Evolutionary conservation across 2,797 vertebrate genomes (phyloP).

Genomic region (Rhinophrynus dorsalis): DNA sequence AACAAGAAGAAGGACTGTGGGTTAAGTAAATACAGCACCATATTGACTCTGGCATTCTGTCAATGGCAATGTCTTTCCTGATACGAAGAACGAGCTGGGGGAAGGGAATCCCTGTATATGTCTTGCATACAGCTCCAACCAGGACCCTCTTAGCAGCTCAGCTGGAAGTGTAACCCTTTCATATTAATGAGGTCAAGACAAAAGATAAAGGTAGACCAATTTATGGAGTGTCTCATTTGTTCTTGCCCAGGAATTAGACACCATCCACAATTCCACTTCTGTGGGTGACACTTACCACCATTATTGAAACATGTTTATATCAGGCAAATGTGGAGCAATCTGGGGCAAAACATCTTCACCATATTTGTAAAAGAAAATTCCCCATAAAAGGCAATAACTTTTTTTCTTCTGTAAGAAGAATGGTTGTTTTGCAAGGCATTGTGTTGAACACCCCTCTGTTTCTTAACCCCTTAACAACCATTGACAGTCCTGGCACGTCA

Average conservation of each 20-base stretch:
- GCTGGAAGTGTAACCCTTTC: constrained; percentile 6
- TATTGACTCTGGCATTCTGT: constrained; percentile 52
- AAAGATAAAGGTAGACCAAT: constrained; percentile 14
- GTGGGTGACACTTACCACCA: not conserved
- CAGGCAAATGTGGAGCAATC: too few species aligned
- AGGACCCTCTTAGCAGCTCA: constrained; percentile 13
- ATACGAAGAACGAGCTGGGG: constrained; percentile 21
- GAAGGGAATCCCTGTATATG: constrained; percentile 28
- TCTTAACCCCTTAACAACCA: too few species aligned
- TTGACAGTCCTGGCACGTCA: too few species aligned
- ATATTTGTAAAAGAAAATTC: too few species aligned
- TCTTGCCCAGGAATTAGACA: constrained; percentile 3
- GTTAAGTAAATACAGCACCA: constrained; percentile 59
- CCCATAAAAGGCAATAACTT: too few species aligned
- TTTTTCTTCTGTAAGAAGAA: too few species aligned
- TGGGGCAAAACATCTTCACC: too few species aligned
- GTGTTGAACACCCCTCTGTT: too few species aligned
- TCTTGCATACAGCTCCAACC: constrained; percentile 22
- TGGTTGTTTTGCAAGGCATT: too few species aligned
- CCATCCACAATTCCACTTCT: not conserved
- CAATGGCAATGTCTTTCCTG: constrained; percentile 45
- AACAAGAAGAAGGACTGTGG: constrained; percentile 50
- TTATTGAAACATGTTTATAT: too few species aligned
- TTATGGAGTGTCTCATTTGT: constrained; percentile 15
- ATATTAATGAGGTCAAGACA: constrained; percentile 34